Percentiles rank a stretch among this genome's conserved stretches.
Evolutionary conservation across 2,113 vertebrate species (phyloP).

Genomic region (Triplophysa tibetana): DNA sequence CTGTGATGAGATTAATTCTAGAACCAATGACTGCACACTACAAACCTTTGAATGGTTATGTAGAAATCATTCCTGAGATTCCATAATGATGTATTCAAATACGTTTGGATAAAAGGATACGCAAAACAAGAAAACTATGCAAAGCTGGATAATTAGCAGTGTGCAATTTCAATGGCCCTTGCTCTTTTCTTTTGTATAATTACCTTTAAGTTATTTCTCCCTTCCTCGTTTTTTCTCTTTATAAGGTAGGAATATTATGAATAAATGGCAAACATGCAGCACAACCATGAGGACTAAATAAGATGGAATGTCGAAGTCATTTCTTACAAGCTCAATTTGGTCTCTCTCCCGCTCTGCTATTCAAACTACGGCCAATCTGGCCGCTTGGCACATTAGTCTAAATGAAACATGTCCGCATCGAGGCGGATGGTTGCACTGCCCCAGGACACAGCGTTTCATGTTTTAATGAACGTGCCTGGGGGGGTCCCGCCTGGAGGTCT

Average conservation of each 20-base stretch:
- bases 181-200: conserved; percentile 33
- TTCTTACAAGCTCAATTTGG: neutral
- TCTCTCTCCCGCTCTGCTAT: conserved; percentile 51
- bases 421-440: conserved; percentile 67
- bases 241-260: conserved; percentile 4
- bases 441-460: conserved; percentile 77
- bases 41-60: conserved; percentile 3
- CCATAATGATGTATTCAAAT: conserved; percentile 37
- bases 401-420: conserved; percentile 74
- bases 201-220: conserved; percentile 24
- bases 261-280: conserved; percentile 17
- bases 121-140: neutral
- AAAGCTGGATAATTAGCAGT: conserved; percentile 31
- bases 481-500: conserved; percentile 67
- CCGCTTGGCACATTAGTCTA: conserved; percentile 63
- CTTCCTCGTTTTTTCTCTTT: conserved; percentile 12
- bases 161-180: conserved; percentile 11
- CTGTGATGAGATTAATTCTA: conserved; percentile 62
- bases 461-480: conserved; percentile 80
- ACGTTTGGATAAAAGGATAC: conserved; percentile 24
- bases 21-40: neutral
- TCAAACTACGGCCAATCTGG: conserved; percentile 59
- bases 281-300: conserved; percentile 13
- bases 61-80: conserved; percentile 17
- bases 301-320: conserved; percentile 9